Evolutionary conservation across 2,113 vertebrate species (phyloP).

Genomic region (Sclerurus mexicanus): DNA sequence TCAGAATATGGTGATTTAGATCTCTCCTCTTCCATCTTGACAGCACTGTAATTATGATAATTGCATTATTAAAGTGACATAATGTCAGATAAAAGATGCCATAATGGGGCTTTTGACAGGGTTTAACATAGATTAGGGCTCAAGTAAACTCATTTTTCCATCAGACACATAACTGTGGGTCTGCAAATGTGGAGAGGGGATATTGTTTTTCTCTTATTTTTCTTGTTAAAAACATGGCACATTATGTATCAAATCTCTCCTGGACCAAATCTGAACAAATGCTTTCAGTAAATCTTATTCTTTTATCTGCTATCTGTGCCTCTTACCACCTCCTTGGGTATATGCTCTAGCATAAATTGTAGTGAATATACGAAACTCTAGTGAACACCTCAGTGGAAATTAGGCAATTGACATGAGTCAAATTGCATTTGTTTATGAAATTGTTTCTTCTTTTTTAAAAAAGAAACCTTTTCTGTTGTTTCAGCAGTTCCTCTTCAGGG

Average conservation of each 20-base stretch:
- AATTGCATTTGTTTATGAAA: background rate
- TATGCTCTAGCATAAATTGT: background rate
- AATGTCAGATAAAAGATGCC: slow-evolving; percentile 15
- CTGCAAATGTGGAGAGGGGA: background rate
- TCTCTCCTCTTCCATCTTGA: background rate
- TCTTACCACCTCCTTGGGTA: background rate
- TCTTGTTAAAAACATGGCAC: background rate
- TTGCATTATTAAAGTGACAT: slow-evolving; percentile 56
- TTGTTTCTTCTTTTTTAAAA: background rate
- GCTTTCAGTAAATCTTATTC: background rate
- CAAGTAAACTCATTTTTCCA: slow-evolving; percentile 15
- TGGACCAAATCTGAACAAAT: background rate
- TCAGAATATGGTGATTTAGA: background rate
- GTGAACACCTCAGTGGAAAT: background rate
- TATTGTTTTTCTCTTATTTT: background rate
- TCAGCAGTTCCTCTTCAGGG: background rate
- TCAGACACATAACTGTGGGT: background rate
- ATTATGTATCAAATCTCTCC: background rate
- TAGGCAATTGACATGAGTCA: background rate
- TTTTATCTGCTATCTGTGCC: background rate
- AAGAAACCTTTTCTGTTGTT: background rate
- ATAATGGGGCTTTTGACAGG: slow-evolving; percentile 47
- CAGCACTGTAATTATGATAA: slow-evolving; percentile 58
- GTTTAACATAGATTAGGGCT: slow-evolving; percentile 8
- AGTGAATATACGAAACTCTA: background rate